These are phyloP conservation scores for Bimastos eiseni DNA, from an alignment of 2,888 invertebrate genomes.

Conservation along the genomic window DNA sequence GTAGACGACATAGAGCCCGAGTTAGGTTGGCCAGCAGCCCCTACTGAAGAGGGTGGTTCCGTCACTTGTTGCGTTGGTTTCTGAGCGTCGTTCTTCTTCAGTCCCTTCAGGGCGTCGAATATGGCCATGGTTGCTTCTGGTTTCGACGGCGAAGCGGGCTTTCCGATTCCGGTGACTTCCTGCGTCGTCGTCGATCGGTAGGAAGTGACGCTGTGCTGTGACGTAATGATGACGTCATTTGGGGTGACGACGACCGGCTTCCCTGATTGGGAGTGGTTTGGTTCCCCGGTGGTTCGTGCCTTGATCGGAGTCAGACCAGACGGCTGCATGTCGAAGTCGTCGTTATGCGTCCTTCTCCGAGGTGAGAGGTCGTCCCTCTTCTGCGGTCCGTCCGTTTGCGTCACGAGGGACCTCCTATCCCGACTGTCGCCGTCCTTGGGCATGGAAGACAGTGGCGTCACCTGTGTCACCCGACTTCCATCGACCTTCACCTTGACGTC, in stretches of 20 bases:
- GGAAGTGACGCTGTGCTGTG: background rate
- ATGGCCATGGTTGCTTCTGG: background rate
- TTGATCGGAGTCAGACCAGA: background rate
- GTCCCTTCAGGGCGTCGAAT: background rate
- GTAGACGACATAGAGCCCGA: background rate
- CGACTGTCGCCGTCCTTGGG: background rate
- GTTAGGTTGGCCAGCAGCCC: background rate
- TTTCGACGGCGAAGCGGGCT: background rate
- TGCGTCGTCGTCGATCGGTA: background rate
- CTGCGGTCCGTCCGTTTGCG: background rate
- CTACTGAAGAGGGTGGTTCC: background rate
- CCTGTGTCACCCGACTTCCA: background rate
- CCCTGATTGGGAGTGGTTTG: background rate
- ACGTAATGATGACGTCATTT: background rate
- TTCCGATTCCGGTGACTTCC: background rate
- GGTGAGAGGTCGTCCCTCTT: background rate
- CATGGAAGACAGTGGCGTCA: background rate
- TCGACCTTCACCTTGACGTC: background rate
- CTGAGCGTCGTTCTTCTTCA: background rate
- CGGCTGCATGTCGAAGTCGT: background rate
- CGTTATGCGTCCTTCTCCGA: background rate
- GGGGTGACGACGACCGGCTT: background rate
- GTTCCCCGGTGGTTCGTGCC: background rate
- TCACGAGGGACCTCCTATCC: background rate
- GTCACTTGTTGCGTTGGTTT: background rate